A percentile compares a stretch with the other conserved stretches of the same genome.
Evolutionary conservation across 2,797 vertebrate species (phyloP).

Genomic region (Malurus splendens): DNA sequence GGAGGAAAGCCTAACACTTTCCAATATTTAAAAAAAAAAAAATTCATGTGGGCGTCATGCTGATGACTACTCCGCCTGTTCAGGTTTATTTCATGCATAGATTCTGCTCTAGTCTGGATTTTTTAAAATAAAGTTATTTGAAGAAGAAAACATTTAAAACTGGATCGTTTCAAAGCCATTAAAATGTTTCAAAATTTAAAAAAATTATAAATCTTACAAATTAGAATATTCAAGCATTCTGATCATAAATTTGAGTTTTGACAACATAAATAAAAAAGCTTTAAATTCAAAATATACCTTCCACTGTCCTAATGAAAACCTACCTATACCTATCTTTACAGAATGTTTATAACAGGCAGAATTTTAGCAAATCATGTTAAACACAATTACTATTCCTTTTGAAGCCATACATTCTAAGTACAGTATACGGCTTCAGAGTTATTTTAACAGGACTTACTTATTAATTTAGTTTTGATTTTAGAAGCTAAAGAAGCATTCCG

Average conservation of each 20-base stretch:
- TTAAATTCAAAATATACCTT: not conserved
- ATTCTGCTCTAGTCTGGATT: not conserved
- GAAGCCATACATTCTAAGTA: not conserved
- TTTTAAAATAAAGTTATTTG: not conserved
- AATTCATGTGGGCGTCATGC: not conserved
- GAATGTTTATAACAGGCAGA: not conserved
- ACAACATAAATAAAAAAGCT: not conserved
- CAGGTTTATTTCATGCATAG: not conserved
- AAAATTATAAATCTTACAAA: not conserved
- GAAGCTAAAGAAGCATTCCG: slow-evolving; percentile 67
- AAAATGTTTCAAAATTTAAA: not conserved
- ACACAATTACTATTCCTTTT: not conserved
- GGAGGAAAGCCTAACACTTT: not conserved
- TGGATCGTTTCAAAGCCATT: not conserved
- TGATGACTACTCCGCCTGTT: not conserved
- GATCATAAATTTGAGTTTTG: not conserved
- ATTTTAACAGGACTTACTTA: slow-evolving; percentile 65
- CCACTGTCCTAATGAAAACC: not conserved
- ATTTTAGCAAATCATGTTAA: not conserved
- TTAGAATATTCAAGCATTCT: not conserved
- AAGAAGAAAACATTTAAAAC: not conserved
- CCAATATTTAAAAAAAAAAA: not conserved
- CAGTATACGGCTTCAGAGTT: not conserved
- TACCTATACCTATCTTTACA: not conserved
- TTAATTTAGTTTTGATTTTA: slow-evolving; percentile 73